A percentile compares a stretch with the other conserved stretches of the same genome.
These are phyloP conservation scores for Pavo muticus DNA, from an alignment of 2,113 vertebrate genomes.

Conservation along the genomic window DNA sequence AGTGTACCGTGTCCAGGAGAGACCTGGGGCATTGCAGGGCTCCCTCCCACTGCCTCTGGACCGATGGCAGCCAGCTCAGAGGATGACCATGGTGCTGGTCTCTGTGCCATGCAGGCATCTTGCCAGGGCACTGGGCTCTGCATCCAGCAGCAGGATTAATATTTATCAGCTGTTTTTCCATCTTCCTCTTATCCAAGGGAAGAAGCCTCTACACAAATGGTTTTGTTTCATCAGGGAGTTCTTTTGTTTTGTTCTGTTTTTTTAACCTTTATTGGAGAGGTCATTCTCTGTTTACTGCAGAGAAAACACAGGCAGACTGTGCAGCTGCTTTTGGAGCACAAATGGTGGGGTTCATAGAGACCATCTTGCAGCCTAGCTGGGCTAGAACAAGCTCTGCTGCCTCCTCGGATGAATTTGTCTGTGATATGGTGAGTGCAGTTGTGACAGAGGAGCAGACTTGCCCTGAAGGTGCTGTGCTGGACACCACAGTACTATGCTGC, in stretches of 20 bases:
- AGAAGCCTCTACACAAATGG: background rate
- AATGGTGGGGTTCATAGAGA: background rate
- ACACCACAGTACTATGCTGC: background rate
- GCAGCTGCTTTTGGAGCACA: background rate
- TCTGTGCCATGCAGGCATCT: background rate
- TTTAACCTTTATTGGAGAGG: conserved; percentile 33
- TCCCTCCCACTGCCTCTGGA: background rate
- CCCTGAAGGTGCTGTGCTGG: background rate
- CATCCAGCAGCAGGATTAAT: background rate
- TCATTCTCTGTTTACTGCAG: background rate
- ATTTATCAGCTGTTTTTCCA: background rate
- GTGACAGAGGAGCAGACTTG: background rate
- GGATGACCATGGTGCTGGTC: background rate
- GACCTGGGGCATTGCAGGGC: accelerated
- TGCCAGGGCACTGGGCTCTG: background rate
- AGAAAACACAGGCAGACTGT: background rate
- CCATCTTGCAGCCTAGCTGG: background rate
- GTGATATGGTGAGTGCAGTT: background rate
- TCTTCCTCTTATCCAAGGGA: background rate
- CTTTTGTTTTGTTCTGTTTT: conserved; percentile 28
- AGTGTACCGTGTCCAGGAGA: background rate
- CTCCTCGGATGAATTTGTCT: background rate
- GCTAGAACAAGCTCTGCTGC: background rate
- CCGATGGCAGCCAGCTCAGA: background rate
- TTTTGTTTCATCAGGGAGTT: conserved; percentile 28